Base-by-base conservation (phyloP, 2,888 invertebrate genomes). In the Phortica okadai region DNA sequence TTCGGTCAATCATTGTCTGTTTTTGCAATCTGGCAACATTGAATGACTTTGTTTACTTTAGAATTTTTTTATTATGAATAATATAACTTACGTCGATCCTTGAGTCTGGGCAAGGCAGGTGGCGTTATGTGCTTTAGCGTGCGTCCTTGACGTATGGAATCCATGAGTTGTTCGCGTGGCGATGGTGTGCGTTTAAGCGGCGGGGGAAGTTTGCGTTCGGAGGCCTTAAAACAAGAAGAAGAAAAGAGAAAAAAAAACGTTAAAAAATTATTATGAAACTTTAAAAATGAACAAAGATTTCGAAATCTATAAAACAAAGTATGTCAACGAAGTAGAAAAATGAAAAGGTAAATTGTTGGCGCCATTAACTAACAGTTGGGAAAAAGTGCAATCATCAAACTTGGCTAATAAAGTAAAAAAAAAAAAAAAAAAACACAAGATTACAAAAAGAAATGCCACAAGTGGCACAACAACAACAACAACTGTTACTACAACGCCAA, bases 131-230 rank as follows among this genome's bases (percentile, higher is more conserved):
- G 95, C 89, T 95, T 93, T 73, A 97, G 92, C 82, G 93, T 94
- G 80, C 94, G 93, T 72, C 96, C 95, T 82, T 95, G 93, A 87
- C 96, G 95, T 84, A 98, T 97, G 78, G 97, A 97, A 82, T 96
- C 96, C 92, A 97, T 95, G 45, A 98, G 93, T 85, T 95, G 94
- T 91, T 98, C 97, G 80, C 97, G 93, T 0, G 97, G 95, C 14
- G 96, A 96, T 74, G 94, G 93, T 82, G 94, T 94, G 81, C 94
- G 93, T 77, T 94, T 93, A 50, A 95, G 93, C 3, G 97, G 97
- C 74, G 96, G 95, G 73, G 95, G 95, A 85, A 97, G 91, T 90
- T 97, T 95, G 77, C 97, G 93, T 88, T 97, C 97, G 73, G 96
- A 95, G 73, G 95, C 97, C 96, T 96, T 16, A 42, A 72, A 7